Base-by-base conservation (phyloP, 2,113 vertebrate species). In the Okapia johnstoni region DNA sequence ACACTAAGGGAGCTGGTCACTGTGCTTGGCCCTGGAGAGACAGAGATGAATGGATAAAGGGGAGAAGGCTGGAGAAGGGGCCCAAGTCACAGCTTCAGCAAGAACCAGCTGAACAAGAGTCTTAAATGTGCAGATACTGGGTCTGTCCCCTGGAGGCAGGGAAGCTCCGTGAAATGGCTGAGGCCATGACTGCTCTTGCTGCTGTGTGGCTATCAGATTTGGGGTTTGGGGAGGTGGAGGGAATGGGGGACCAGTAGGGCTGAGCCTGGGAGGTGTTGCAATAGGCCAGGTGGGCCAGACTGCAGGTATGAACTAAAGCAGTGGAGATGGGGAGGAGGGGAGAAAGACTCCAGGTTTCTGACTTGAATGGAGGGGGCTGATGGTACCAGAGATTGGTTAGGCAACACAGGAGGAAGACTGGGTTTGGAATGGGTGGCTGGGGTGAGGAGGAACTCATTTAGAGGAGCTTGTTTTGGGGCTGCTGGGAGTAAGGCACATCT, bases 321-420 rank as follows among this genome's bases (percentile, higher is more conserved):
- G 2, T 9, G 30, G 70, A 90, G 30, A 14, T 23, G 7, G 52
- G 2, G 0, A 1, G 7, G 1, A 50, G 26, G 23, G 50, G 63
- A 28, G 76, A 58, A 55, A n/a, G 25, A 52, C 9, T 48, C 25
- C 6, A 76, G 77, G 43, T 81, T 58, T 76, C 55, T 12, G 43
- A 63, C 40, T 50, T 84, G 50, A 76, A 61, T 54, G 46, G 28
- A 97, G 55, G 3, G 3, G 7, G 5, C 26, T 23, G 8, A 19
- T 23, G 58, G 13, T 54, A 7, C 30, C 25, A 1, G 15, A 43
- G 26, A 60, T 7, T 48, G 28, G 30, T 58, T 57, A 48, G 57
- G 79, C 16, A 46, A 30, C 25, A 54, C n/a, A 54, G 70, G 61
- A 88, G 11, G 58, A 40, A 36, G 43, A 48, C 2, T 13, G 17